Conservation (phyloP, 2,888 invertebrate species). For the Eupithecia tripunctaria region DNA sequence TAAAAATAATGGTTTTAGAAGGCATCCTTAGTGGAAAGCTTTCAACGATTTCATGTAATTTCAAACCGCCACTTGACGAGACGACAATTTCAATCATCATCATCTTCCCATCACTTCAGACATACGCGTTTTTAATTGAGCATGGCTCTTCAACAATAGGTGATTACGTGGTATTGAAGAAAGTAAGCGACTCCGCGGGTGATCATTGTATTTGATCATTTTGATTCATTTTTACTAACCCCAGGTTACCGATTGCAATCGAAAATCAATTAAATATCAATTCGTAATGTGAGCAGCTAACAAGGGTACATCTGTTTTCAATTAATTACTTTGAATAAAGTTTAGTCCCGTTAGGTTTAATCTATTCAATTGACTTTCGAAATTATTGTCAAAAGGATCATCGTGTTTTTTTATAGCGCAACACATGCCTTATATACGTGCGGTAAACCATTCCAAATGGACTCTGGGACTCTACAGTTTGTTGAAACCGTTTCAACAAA, state of each 20-base stretch:
- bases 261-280: constrained; percentile 78
- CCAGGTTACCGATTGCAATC: constrained; percentile 66
- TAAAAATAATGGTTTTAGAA: neutral
- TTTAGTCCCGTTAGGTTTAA: constrained; percentile 55
- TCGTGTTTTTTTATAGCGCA: neutral
- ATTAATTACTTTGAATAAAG: constrained; percentile 75
- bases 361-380: constrained; percentile 23
- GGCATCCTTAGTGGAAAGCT: neutral
- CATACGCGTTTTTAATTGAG: constrained; percentile 64
- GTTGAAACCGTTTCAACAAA: too few relatives aligned
- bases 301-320: constrained; percentile 82
- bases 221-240: constrained; percentile 51
- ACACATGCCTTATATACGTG: neutral
- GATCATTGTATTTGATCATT: constrained; percentile 75
- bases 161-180: constrained; percentile 78
- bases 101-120: constrained; percentile 38
- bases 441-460: neutral
- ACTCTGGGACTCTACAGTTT: neutral
- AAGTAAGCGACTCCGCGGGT: constrained; percentile 74
- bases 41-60: neutral
- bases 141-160: constrained; percentile 77
- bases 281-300: constrained; percentile 58
- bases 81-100: constrained; percentile 36
- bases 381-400: neutral
- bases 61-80: constrained; percentile 31